These are phyloP conservation scores for Leptodirus hochenwartii DNA, from an alignment of 2,888 invertebrate species.

Conservation along the genomic window DNA sequence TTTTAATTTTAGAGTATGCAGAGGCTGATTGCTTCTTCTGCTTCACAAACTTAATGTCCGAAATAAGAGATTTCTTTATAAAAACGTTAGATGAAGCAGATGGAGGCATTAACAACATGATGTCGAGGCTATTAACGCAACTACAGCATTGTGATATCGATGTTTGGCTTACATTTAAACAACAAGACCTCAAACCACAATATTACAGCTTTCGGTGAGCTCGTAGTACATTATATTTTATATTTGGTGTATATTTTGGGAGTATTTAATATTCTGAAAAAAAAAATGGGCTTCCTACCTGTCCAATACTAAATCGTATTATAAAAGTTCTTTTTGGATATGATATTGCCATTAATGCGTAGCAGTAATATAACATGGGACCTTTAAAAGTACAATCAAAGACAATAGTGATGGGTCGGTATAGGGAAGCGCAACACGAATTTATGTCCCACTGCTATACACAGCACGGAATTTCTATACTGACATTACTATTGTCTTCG, in stretches of 20 bases:
- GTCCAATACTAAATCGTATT: too few relatives aligned
- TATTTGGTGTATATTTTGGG: constrained; percentile 4
- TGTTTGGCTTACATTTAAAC: constrained; percentile 58
- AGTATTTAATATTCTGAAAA: constrained; percentile 7
- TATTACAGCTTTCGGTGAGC: constrained; percentile 81
- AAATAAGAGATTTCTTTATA: constrained; percentile 93
- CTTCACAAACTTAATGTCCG: constrained; percentile 95
- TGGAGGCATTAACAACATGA: constrained; percentile 80
- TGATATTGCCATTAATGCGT: too few relatives aligned
- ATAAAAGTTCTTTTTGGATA: too few relatives aligned
- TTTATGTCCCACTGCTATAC: too few relatives aligned
- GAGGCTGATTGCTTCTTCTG: constrained; percentile 98
- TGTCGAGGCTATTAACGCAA: constrained; percentile 62
- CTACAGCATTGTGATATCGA: constrained; percentile 59
- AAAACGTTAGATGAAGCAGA: constrained; percentile 87
- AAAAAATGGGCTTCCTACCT: too few relatives aligned
- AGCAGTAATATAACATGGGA: too few relatives aligned
- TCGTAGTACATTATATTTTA: too few relatives aligned
- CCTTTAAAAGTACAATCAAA: too few relatives aligned
- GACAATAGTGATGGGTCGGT: too few relatives aligned
- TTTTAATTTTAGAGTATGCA: constrained; percentile 48
- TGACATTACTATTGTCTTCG: too few relatives aligned
- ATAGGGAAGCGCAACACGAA: too few relatives aligned
- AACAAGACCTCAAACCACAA: constrained; percentile 81
- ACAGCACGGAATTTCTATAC: too few relatives aligned